Evolutionary conservation across 2,113 vertebrate genomes (phyloP).

Genomic region (Patagioenas fasciata): DNA sequence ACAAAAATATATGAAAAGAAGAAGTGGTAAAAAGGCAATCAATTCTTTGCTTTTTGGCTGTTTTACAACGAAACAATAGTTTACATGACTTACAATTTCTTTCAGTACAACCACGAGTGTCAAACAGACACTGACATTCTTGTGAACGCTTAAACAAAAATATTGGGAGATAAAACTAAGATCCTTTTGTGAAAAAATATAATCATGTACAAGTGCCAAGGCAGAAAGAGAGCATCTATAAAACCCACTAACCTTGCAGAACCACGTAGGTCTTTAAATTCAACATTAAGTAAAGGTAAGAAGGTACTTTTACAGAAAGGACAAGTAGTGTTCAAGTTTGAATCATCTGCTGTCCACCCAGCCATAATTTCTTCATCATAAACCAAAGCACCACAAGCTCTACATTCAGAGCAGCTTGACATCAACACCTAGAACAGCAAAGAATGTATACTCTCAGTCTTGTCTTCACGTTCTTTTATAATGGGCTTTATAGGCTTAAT

Average conservation of each 20-base stretch:
- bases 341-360: constrained; percentile 96
- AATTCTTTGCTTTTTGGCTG: not conserved
- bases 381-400: constrained; percentile 87
- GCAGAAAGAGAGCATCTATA: not conserved
- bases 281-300: constrained; percentile 90
- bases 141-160: not conserved
- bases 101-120: rapidly evolving
- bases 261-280: constrained; percentile 93
- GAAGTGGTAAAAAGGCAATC: not conserved
- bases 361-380: constrained; percentile 99
- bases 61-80: not conserved
- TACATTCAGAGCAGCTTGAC: constrained; percentile 97
- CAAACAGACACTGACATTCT: not conserved
- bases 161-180: not conserved
- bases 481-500: not conserved
- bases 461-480: not conserved
- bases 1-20: not conserved
- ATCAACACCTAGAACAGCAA: constrained; percentile 86
- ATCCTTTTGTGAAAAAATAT: not conserved
- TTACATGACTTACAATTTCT: not conserved
- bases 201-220: not conserved
- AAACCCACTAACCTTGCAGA: constrained; percentile 80
- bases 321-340: constrained; percentile 95
- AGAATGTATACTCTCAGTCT: not conserved
- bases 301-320: constrained; percentile 93